Percentiles rank a stretch among this genome's conserved stretches.
Conservation (phyloP, 2,888 invertebrate species). For the Dioctria linearis region DNA sequence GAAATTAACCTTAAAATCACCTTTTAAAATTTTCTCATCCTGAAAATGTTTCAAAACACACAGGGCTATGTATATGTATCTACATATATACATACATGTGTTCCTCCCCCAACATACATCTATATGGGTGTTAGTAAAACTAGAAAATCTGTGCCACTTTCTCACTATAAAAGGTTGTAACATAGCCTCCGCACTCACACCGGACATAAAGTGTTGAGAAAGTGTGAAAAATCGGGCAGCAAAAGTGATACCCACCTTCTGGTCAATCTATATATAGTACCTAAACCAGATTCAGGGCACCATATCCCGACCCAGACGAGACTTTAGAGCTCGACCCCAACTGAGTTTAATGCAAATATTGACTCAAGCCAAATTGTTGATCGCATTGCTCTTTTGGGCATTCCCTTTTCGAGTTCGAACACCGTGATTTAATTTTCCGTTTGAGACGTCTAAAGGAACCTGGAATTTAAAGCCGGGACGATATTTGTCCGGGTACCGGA, state of each 20-base stretch:
- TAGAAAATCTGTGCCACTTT: conserved; percentile 19
- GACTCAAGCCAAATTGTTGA: conserved; percentile 50
- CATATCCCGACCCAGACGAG: conserved; percentile 13
- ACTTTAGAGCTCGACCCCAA: not conserved
- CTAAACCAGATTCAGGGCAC: not conserved
- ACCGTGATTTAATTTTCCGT: conserved; percentile 48
- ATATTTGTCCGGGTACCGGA: not conserved
- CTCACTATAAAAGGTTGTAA: not conserved
- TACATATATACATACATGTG: not conserved
- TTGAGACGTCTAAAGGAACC: conserved; percentile 45
- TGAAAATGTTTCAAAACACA: conserved; percentile 26
- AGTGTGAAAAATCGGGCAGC: conserved; percentile 5
- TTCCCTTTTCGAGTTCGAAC: not conserved
- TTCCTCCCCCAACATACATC: not conserved
- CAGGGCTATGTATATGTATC: not conserved
- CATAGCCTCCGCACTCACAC: too few species aligned
- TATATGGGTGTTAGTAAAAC: not conserved
- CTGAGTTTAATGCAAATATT: conserved; percentile 48
- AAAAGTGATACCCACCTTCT: not conserved
- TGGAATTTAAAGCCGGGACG: not conserved
- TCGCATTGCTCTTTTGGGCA: conserved; percentile 30
- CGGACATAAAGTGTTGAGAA: not conserved
- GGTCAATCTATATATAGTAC: conserved; percentile 2
- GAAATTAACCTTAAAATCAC: conserved; percentile 37
- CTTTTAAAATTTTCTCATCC: conserved; percentile 2